phyloP scores from a whole-genome alignment of 2,888 invertebrate genomes.

The Drepanosiphum platanoidis region DNA sequence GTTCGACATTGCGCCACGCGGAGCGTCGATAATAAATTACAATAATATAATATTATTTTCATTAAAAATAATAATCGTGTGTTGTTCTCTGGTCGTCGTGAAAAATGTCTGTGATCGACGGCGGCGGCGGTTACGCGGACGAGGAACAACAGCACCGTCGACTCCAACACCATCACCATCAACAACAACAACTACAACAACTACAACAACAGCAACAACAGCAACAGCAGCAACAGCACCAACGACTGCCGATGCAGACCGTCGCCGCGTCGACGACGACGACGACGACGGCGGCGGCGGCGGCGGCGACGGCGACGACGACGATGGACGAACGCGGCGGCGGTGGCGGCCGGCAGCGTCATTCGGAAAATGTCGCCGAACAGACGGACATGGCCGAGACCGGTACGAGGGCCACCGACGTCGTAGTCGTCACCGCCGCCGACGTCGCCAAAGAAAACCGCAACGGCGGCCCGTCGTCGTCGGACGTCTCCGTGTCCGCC shows the following conservation, averaged over 20 bases:
- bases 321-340: constrained; percentile 44
- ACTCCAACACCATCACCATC: not conserved
- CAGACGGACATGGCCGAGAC: constrained; percentile 71
- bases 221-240: constrained; percentile 60
- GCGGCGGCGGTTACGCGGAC: constrained; percentile 14
- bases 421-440: constrained; percentile 64
- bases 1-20: no score
- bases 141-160: constrained; percentile 56
- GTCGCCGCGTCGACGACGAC: constrained; percentile 7
- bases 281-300: constrained; percentile 32
- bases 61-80: not conserved
- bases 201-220: constrained; percentile 49
- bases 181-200: constrained; percentile 61
- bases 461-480: constrained; percentile 43
- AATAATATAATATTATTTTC: not conserved
- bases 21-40: not conserved
- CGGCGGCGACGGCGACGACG: constrained; percentile 12
- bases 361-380: constrained; percentile 69
- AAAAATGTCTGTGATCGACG: constrained; percentile 44
- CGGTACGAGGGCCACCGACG: constrained; percentile 69
- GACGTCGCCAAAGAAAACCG: constrained; percentile 58
- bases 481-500: constrained; percentile 64
- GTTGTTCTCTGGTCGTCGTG: no score
- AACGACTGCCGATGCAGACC: constrained; percentile 41
- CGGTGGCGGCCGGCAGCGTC: constrained; percentile 57